phyloP scores from a whole-genome alignment of 2,888 invertebrate genomes.

The Zaprionus bogoriensis region DNA sequence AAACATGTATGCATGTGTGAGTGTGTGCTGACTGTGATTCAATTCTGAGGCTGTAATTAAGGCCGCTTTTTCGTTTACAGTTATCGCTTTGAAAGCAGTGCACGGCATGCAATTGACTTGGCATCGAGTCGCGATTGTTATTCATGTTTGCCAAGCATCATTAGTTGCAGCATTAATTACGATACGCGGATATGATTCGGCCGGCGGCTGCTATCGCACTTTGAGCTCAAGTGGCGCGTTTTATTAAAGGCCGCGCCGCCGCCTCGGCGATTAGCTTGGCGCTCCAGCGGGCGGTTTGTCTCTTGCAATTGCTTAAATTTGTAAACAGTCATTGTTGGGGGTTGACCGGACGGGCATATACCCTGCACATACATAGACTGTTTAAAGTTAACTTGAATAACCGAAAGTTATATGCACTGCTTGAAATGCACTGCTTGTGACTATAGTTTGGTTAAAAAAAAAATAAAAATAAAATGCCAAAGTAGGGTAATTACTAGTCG shows the following conservation, averaged over 20 bases:
- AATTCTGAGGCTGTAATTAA: conserved; percentile 38
- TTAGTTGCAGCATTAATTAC: conserved; percentile 42
- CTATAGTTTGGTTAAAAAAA: no score
- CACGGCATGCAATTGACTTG: background rate
- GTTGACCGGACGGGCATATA: conserved; percentile 37
- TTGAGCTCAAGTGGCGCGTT: conserved; percentile 68
- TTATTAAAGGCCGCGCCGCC: conserved; percentile 39
- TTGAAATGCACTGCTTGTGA: no score
- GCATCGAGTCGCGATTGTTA: no score
- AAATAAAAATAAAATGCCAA: background rate
- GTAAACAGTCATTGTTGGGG: conserved; percentile 40
- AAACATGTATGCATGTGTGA: background rate
- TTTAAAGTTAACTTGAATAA: no score
- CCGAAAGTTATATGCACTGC: no score
- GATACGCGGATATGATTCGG: conserved; percentile 32
- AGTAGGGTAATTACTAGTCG: conserved; percentile 11
- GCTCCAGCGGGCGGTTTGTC: conserved; percentile 1
- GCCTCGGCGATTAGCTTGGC: conserved; percentile 30
- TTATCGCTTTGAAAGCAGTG: background rate
- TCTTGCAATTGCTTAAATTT: conserved; percentile 49
- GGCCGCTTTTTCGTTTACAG: background rate
- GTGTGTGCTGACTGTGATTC: conserved; percentile 28
- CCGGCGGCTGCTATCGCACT: conserved; percentile 35
- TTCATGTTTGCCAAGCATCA: conserved; percentile 1
- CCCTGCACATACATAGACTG: conserved; percentile 9